phyloP scores from a whole-genome alignment of 2,888 invertebrate genomes.

The Cybosia mesomella region DNA sequence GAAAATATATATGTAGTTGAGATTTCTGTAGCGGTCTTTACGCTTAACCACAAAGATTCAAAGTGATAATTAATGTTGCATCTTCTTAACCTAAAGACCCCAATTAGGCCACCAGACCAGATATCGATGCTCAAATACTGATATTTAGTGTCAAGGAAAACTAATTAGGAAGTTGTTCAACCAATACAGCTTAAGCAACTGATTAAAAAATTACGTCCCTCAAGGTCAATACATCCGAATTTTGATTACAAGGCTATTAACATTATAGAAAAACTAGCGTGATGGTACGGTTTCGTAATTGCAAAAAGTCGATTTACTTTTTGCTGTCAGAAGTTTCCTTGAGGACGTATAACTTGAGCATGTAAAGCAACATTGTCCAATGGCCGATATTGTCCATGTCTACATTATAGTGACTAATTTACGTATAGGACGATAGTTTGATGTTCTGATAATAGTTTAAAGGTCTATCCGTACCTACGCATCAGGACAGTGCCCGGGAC shows the following conservation, averaged over 20 bases:
- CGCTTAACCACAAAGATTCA: not conserved
- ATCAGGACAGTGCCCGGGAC: no score
- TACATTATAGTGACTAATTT: no score
- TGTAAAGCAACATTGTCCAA: no score
- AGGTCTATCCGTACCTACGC: no score
- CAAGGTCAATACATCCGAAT: not conserved
- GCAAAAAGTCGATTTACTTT: not conserved
- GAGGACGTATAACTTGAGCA: not conserved
- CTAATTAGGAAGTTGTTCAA: not conserved
- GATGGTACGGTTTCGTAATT: not conserved
- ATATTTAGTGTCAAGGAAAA: constrained; percentile 7
- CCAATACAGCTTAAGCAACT: not conserved
- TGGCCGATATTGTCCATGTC: no score
- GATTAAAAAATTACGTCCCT: not conserved
- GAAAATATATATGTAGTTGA: not conserved
- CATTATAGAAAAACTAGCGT: constrained; percentile 1
- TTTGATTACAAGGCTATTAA: not conserved
- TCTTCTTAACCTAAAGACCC: not conserved
- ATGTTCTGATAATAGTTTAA: no score
- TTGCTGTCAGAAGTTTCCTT: not conserved
- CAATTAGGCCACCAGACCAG: not conserved
- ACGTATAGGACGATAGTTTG: no score
- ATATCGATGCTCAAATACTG: not conserved
- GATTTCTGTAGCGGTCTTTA: not conserved
- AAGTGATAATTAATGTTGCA: not conserved